These are phyloP conservation scores for Troides helena DNA, from an alignment of 2,888 invertebrate species.

Conservation along the genomic window DNA sequence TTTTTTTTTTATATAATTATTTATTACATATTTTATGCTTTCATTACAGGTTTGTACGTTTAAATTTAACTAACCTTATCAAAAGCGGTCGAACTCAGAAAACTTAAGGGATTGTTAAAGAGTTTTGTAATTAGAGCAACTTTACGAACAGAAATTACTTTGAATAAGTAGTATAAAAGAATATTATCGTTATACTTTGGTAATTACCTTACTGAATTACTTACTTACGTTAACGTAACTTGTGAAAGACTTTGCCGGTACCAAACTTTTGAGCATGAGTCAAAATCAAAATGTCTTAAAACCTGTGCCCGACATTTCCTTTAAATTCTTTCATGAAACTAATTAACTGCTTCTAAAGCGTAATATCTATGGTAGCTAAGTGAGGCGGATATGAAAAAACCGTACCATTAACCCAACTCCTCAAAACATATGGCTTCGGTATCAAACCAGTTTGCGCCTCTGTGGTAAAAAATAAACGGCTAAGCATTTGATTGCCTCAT, in stretches of 20 bases:
- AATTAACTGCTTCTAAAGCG: no score
- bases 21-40: neutral
- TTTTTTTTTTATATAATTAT: no score
- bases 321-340: no score
- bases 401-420: no score
- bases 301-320: neutral
- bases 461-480: no score
- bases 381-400: no score
- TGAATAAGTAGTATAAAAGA: conserved; percentile 16
- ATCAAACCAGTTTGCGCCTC: no score
- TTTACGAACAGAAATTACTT: conserved; percentile 9
- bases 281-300: conserved; percentile 2
- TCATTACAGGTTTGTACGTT: neutral
- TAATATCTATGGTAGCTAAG: no score
- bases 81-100: conserved; percentile 2
- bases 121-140: neutral
- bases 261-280: conserved; percentile 7
- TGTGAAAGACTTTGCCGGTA: conserved; percentile 20
- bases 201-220: conserved; percentile 9
- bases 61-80: neutral
- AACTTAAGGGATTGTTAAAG: conserved; percentile 3
- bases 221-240: conserved; percentile 4
- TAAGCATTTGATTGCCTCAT: neutral
- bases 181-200: conserved; percentile 21
- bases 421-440: no score